A percentile compares a stretch with the other conserved stretches of the same genome.
phyloP scores from a whole-genome alignment of 1,140 invertebrate species.

The Acromyrmex charruanus region DNA sequence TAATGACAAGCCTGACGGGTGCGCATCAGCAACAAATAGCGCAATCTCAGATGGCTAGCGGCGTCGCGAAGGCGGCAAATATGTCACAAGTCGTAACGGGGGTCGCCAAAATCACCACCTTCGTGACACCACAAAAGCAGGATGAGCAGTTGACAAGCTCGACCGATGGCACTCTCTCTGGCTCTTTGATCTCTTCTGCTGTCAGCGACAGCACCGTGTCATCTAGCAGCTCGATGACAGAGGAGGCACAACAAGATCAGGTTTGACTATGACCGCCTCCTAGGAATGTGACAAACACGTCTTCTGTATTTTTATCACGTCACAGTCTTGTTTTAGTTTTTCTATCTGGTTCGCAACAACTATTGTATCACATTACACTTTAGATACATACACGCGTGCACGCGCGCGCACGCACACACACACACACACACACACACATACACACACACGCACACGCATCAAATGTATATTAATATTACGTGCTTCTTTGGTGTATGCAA shows the following conservation, averaged over 20 bases:
- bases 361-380: conserved; percentile 21
- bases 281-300: conserved; percentile 76
- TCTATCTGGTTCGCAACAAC: conserved; percentile 35
- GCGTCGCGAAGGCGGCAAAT: conserved; percentile 18
- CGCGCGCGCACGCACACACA: not conserved
- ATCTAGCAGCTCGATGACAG: conserved; percentile 82
- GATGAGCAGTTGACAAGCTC: conserved; percentile 81
- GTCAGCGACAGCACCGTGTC: conserved; percentile 83
- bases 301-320: conserved; percentile 65
- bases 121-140: conserved; percentile 70
- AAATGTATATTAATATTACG: conserved; percentile 32
- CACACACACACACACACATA: too few species aligned
- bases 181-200: conserved; percentile 83
- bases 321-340: conserved; percentile 61
- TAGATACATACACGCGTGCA: not conserved
- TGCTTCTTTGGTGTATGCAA: conserved; percentile 36
- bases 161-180: conserved; percentile 79
- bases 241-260: conserved; percentile 84
- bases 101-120: conserved; percentile 76
- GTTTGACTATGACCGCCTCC: conserved; percentile 80
- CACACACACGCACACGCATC: not conserved
- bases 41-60: conserved; percentile 41
- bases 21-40: conserved; percentile 48
- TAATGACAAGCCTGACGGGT: conserved; percentile 28
- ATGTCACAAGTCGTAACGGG: conserved; percentile 76